phyloP scores from a whole-genome alignment of 2,888 invertebrate genomes.

The Leucophora obtusa region DNA sequence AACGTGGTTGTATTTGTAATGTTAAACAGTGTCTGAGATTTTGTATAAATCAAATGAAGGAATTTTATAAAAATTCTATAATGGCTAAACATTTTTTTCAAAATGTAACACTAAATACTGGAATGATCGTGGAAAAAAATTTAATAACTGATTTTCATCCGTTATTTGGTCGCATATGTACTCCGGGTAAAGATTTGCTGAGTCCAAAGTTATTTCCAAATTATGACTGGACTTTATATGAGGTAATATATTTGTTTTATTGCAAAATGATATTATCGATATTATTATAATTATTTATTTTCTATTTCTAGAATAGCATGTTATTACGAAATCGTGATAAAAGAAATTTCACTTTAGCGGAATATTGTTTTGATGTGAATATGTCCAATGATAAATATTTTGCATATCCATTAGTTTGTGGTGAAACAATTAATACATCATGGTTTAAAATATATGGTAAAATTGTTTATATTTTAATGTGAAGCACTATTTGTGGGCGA shows the following conservation, averaged over 20 bases:
- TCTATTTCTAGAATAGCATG: slow-evolving; percentile 22
- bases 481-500: too few species aligned
- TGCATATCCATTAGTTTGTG: slow-evolving; percentile 42
- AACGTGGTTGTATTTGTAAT: slow-evolving; percentile 52
- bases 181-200: slow-evolving; percentile 7
- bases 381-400: not conserved
- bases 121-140: slow-evolving; percentile 11
- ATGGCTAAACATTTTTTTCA: too few species aligned
- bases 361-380: slow-evolving; percentile 47
- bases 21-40: slow-evolving; percentile 31
- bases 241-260: slow-evolving; percentile 28
- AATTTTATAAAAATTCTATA: too few species aligned
- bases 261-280: not conserved
- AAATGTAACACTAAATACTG: not conserved
- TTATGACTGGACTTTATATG: slow-evolving; percentile 46
- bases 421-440: slow-evolving; percentile 17
- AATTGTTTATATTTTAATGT: not conserved
- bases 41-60: slow-evolving; percentile 26
- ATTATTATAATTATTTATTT: not conserved
- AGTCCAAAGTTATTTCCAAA: slow-evolving; percentile 1
- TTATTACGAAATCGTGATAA: slow-evolving; percentile 27
- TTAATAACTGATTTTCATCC: slow-evolving; percentile 38
- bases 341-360: slow-evolving; percentile 10
- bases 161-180: slow-evolving; percentile 22
- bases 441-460: slow-evolving; percentile 36